phyloP scores from a whole-genome alignment of 2,113 vertebrate genomes.

The Setophaga coronata region DNA sequence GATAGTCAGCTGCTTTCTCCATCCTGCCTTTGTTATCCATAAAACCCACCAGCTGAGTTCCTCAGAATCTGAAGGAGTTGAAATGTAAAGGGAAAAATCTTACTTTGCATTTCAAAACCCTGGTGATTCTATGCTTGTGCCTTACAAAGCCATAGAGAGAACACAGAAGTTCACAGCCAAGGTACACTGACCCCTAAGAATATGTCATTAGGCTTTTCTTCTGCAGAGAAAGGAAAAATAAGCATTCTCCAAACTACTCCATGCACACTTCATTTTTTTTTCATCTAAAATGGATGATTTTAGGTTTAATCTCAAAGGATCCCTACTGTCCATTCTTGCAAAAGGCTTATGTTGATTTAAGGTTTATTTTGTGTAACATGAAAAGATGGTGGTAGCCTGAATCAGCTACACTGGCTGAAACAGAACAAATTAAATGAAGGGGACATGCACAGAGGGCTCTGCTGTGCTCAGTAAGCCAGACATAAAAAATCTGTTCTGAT shows the following conservation, averaged over 20 bases:
- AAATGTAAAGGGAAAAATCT: neutral
- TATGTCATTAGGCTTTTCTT: neutral
- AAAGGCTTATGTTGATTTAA: neutral
- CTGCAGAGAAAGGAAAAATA: neutral
- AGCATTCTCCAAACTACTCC: neutral
- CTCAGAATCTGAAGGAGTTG: neutral
- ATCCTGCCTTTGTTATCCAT: neutral
- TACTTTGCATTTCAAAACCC: neutral
- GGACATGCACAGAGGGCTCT: neutral
- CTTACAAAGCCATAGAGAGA: neutral
- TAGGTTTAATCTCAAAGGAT: neutral
- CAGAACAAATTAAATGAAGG: neutral
- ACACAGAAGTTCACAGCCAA: neutral
- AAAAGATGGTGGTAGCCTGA: neutral
- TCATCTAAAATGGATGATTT: neutral
- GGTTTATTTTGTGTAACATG: neutral
- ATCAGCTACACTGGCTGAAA: neutral
- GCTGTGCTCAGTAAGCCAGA: neutral
- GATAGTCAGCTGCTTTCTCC: neutral
- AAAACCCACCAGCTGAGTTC: neutral
- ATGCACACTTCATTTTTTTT: rapidly evolving
- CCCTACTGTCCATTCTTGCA: neutral
- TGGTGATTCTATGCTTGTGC: neutral
- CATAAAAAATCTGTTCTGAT: neutral
- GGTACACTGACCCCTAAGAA: neutral